Conservation (phyloP, 2,888 invertebrate genomes). For the Aquatica leii region DNA sequence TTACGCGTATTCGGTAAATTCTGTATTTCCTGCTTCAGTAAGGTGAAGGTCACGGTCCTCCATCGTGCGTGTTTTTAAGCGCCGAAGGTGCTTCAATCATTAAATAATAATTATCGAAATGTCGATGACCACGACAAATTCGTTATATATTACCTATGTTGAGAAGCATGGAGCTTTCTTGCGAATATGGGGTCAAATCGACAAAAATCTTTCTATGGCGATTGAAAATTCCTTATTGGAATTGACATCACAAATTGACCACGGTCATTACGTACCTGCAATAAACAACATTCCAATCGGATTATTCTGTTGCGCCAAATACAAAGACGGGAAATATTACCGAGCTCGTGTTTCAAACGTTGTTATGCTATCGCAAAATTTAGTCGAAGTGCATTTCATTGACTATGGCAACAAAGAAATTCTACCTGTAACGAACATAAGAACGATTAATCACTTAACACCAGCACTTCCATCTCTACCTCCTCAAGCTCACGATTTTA, state of each 20-base stretch:
- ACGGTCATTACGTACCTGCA: conserved; percentile 55
- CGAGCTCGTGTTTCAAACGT: conserved; percentile 68
- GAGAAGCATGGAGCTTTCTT: conserved; percentile 74
- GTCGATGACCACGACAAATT: too few relatives aligned
- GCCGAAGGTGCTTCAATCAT: too few relatives aligned
- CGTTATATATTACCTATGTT: conserved; percentile 23
- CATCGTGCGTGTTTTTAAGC: too few relatives aligned
- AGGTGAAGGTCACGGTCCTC: too few relatives aligned
- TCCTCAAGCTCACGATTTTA: conserved; percentile 69
- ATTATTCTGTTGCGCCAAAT: conserved; percentile 71
- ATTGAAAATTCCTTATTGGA: conserved; percentile 65
- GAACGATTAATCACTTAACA: conserved; percentile 66
- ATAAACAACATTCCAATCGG: conserved; percentile 59
- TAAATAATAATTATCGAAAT: too few relatives aligned
- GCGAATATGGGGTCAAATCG: conserved; percentile 76
- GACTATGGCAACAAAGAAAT: conserved; percentile 73
- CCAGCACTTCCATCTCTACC: conserved; percentile 59
- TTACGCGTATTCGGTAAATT: too few relatives aligned
- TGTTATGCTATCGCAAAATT: conserved; percentile 61
- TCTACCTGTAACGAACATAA: conserved; percentile 67
- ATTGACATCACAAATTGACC: conserved; percentile 62
- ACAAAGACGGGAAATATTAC: conserved; percentile 72
- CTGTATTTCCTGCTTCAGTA: too few relatives aligned
- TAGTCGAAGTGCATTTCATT: conserved; percentile 72
- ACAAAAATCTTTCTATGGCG: conserved; percentile 65